Evolutionary conservation across 2,888 invertebrate genomes (phyloP).

Genomic region (Sarcophaga rosellei): DNA sequence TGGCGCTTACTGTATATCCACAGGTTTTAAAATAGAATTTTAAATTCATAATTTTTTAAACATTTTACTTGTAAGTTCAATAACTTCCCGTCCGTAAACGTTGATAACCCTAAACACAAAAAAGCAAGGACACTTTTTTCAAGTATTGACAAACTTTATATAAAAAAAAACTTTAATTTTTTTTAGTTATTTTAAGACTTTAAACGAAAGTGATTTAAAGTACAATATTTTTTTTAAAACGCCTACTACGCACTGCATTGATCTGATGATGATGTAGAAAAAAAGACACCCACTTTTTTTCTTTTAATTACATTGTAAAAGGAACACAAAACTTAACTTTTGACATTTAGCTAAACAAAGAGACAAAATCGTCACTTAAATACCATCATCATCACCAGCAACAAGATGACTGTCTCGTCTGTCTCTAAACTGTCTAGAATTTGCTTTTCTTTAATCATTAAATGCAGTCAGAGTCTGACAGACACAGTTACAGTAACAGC

Average conservation of each 20-base stretch:
- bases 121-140: too few species aligned
- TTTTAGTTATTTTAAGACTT: not conserved
- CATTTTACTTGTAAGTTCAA: too few species aligned
- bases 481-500: not conserved
- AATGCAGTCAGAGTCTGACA: conserved; percentile 30
- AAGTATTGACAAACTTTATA: not conserved
- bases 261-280: not conserved
- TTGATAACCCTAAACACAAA: too few species aligned
- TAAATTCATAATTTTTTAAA: too few species aligned
- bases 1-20: too few species aligned
- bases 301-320: conserved; percentile 15
- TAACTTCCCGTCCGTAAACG: too few species aligned
- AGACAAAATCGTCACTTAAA: conserved; percentile 39
- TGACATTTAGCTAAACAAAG: conserved; percentile 27
- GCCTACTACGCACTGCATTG: not conserved
- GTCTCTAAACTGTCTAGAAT: conserved; percentile 49
- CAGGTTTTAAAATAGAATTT: too few species aligned
- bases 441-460: conserved; percentile 28
- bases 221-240: not conserved
- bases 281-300: not conserved
- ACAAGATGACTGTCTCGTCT: not conserved
- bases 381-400: not conserved
- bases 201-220: not conserved
- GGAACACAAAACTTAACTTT: conserved; percentile 11
- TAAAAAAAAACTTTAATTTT: too few species aligned